Evolutionary conservation across 2,113 vertebrate genomes (phyloP).

Genomic region (Xiphophorus hellerii): DNA sequence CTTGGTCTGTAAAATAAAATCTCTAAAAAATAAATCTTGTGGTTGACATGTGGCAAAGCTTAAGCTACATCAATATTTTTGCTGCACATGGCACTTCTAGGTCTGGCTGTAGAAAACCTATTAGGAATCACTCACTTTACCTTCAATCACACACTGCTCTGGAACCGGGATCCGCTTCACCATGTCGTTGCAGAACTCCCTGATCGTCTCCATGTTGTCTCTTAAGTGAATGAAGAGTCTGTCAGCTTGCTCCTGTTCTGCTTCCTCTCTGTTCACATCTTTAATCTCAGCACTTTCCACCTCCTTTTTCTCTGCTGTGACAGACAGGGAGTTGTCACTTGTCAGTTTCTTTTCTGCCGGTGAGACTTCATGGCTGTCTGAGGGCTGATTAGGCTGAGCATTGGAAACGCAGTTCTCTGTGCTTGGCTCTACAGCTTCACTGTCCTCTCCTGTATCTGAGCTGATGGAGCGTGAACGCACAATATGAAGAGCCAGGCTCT

Average conservation of each 20-base stretch:
- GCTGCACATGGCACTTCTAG: too few species aligned
- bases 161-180: slow-evolving; percentile 87
- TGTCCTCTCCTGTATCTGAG: slow-evolving; percentile 75
- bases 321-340: slow-evolving; percentile 13
- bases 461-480: slow-evolving; percentile 75
- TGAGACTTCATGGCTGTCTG: slow-evolving; percentile 31
- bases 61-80: background rate
- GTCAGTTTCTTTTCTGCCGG: slow-evolving; percentile 33
- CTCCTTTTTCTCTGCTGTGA: slow-evolving; percentile 31
- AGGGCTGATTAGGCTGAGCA: slow-evolving; percentile 66
- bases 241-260: slow-evolving; percentile 75
- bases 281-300: slow-evolving; percentile 38
- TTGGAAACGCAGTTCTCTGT: slow-evolving; percentile 76
- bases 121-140: slow-evolving; percentile 71
- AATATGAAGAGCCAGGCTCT: slow-evolving; percentile 87
- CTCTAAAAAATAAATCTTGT: too few species aligned
- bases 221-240: slow-evolving; percentile 88
- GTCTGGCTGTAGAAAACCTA: background rate
- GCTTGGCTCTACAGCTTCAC: slow-evolving; percentile 66
- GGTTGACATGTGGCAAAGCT: too few species aligned
- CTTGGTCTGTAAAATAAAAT: too few species aligned
- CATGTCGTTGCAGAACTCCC: slow-evolving; percentile 83
- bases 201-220: slow-evolving; percentile 87
- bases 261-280: slow-evolving; percentile 41
- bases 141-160: slow-evolving; percentile 92